A percentile compares a stretch with the other conserved stretches of the same genome.
These are phyloP conservation scores for Amblyteles armatorius DNA, from an alignment of 2,888 invertebrate species.

Conservation along the genomic window DNA sequence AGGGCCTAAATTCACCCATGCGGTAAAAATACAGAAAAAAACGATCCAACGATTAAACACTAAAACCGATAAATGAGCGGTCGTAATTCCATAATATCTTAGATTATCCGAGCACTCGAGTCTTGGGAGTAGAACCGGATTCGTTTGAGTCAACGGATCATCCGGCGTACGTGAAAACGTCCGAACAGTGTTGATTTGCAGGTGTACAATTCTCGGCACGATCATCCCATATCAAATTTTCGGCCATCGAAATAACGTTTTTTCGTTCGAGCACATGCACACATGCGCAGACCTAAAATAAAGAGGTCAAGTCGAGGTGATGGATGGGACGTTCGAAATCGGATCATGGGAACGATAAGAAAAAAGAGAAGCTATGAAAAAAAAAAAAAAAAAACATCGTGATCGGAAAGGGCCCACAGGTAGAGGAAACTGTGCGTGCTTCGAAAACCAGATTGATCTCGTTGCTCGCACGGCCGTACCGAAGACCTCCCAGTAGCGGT, in stretches of 20 bases:
- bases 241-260: conserved; percentile 8
- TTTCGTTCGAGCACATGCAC: neutral
- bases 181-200: too few relatives aligned
- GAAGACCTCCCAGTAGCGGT: conserved; percentile 68
- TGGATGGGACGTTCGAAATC: conserved; percentile 42
- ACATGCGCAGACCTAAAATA: neutral
- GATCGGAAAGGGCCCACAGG: conserved; percentile 38
- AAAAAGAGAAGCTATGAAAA: conserved; percentile 6
- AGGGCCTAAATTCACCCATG: too few relatives aligned
- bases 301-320: conserved; percentile 27
- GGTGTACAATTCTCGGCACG: too few relatives aligned
- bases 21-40: too few relatives aligned
- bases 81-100: too few relatives aligned
- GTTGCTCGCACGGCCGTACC: conserved; percentile 18
- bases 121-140: too few relatives aligned
- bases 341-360: conserved; percentile 57
- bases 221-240: neutral
- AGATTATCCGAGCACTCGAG: too few relatives aligned
- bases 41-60: too few relatives aligned
- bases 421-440: conserved; percentile 39
- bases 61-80: too few relatives aligned
- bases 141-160: too few relatives aligned
- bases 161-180: too few relatives aligned
- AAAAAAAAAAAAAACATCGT: neutral
- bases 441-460: conserved; percentile 64